Evolutionary conservation across 1,140 invertebrate genomes (phyloP), one percentile per base, ranked within the genome.

Genomic region (Zaprionus kolodkinae): DNA sequence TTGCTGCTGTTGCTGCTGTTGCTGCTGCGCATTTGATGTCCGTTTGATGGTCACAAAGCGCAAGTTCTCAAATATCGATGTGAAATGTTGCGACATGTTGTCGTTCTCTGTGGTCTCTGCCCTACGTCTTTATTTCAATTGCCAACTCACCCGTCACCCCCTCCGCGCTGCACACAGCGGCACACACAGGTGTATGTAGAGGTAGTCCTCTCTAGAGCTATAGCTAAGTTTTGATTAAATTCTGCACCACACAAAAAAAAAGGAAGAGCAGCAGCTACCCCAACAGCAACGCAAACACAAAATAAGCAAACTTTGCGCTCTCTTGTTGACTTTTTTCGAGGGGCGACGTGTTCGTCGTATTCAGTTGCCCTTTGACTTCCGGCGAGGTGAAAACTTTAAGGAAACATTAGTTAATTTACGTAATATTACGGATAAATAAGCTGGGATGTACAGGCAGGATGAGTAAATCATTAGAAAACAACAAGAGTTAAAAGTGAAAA

Each of bases 71-170:
- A 92, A 67, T 82, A 92, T 92, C 70, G 91, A 90, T 69, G 86
- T 80, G 72, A 92, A 92, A 69, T 92, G 91, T 74, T 91, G 90
- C 72, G 91, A 92, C 91, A 92, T 92, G 80, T 81, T 91, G 83
- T 78, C 17, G 13, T 33, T 61, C 33, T 60, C 40, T 15, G 36
- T 38, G 45, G 52, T 50, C 43, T 60, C 60, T 43, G 65, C 69
- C 64, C 76, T 70, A 69, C 67, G 79, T 36, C 59, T 59, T 71
- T 75, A 63, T 81, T 81, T 88, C 66, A 68, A 89, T 79, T 88
- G 85, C 84, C 81, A 68, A 68, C 85, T 56, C 27, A 13, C 38
- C 38, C 6, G 12, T 21, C 21, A 21, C 21, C 21, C 2, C 21
- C 21, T 2, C 21, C 13, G 27, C 43, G 52, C 63, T 75, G 72